Conservation (phyloP, 2,888 invertebrate species). For the Aricia artaxerxes region DNA sequence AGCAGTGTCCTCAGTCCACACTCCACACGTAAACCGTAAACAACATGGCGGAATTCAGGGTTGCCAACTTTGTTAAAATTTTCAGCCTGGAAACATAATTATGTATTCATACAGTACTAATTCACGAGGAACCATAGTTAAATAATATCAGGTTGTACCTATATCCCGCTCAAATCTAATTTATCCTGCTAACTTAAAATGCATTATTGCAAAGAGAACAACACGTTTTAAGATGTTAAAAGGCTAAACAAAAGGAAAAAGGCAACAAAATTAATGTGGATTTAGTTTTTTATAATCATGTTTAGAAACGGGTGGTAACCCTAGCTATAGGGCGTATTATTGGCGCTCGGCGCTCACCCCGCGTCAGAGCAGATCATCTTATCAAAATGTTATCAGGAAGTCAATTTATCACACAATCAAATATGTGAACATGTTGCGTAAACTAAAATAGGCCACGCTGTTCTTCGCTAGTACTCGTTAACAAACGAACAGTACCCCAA, state of each 20-base stretch:
- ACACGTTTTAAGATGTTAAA: too few species aligned
- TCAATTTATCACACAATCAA: slow-evolving; percentile 27
- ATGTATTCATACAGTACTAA: too few species aligned
- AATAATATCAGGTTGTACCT: too few species aligned
- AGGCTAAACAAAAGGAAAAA: too few species aligned
- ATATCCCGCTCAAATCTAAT: too few species aligned
- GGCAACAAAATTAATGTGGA: too few species aligned
- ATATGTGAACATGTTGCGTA: slow-evolving; percentile 24
- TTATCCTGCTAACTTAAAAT: too few species aligned
- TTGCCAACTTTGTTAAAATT: not conserved
- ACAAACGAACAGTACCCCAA: not conserved
- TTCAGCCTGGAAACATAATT: too few species aligned
- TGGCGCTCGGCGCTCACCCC: slow-evolving; percentile 4
- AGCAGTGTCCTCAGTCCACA: not conserved
- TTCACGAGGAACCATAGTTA: not conserved
- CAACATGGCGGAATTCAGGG: not conserved
- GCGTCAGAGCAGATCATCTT: slow-evolving; percentile 25
- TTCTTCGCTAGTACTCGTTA: not conserved
- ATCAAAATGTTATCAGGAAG: slow-evolving; percentile 25
- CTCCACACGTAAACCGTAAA: not conserved
- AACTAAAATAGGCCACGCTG: slow-evolving; percentile 7
- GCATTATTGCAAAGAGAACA: too few species aligned
- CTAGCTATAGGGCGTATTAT: slow-evolving; percentile 4
- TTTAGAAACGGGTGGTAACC: not conserved
- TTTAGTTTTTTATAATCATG: not conserved